phyloP scores from a whole-genome alignment of 2,113 vertebrate genomes.

The Pimephales promelas region DNA sequence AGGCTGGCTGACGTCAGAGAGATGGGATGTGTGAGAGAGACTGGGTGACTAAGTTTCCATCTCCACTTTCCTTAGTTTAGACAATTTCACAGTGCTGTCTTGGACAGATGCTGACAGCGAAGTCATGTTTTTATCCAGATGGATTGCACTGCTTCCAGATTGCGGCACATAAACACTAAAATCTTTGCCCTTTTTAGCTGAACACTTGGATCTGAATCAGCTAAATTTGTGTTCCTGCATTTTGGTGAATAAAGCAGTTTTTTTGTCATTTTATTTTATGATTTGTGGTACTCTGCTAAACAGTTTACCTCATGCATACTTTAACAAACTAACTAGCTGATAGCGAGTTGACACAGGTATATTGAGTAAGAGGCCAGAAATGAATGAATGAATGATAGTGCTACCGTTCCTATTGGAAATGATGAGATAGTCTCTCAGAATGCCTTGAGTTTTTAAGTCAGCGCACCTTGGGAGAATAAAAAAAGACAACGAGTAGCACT shows the following conservation, averaged over 20 bases:
- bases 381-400: neutral
- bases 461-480: neutral
- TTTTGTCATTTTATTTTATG: neutral
- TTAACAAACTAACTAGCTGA: no score
- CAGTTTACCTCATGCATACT: neutral
- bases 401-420: neutral
- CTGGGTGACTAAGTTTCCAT: neutral
- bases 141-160: neutral
- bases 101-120: slow-evolving; percentile 19
- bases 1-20: neutral
- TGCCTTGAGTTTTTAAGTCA: neutral
- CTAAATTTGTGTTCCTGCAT: neutral
- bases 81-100: neutral
- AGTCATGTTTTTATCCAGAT: slow-evolving; percentile 27
- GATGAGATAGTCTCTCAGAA: neutral
- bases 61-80: neutral
- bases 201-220: neutral
- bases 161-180: neutral
- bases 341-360: no score
- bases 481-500: neutral
- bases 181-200: neutral
- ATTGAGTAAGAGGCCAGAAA: neutral
- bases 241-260: neutral
- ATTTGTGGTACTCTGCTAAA: neutral
- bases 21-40: neutral